Evolutionary conservation across 2,113 vertebrate genomes (phyloP).

Genomic region (Ploceus nigricollis): DNA sequence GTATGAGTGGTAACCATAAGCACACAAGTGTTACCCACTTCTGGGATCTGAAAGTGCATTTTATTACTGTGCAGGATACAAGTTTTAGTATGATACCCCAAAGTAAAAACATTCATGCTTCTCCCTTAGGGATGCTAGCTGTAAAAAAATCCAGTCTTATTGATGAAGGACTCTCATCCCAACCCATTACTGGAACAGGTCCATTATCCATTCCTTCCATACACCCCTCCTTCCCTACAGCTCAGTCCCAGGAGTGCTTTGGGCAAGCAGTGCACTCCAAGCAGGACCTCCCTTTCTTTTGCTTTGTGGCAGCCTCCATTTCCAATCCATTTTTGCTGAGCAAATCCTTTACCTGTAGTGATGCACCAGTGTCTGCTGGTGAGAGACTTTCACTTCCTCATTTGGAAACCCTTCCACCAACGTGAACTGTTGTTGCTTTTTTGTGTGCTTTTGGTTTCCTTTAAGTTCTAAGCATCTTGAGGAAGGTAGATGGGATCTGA

Average conservation of each 20-base stretch:
- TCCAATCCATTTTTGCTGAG: background rate
- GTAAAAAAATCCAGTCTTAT: background rate
- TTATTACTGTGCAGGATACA: background rate
- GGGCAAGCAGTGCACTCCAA: background rate
- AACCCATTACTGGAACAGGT: background rate
- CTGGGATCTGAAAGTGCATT: background rate
- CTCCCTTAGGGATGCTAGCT: background rate
- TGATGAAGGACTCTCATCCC: background rate
- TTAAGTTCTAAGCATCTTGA: background rate
- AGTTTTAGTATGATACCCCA: background rate
- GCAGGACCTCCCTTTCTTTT: background rate
- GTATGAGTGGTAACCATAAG: background rate
- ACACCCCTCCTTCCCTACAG: background rate
- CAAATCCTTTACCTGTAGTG: background rate
- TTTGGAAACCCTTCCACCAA: background rate
- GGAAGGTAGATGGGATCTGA: background rate
- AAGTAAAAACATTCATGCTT: background rate
- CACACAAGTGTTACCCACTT: background rate
- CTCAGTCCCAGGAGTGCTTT: background rate
- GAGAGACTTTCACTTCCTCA: background rate
- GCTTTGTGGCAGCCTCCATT: background rate
- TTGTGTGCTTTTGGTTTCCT: background rate
- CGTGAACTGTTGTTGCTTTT: rapidly evolving
- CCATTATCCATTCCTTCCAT: background rate
- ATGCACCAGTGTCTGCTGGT: background rate